Evolutionary conservation across 2,113 vertebrate genomes (phyloP).

Genomic region (Hippoglossus stenolepis): DNA sequence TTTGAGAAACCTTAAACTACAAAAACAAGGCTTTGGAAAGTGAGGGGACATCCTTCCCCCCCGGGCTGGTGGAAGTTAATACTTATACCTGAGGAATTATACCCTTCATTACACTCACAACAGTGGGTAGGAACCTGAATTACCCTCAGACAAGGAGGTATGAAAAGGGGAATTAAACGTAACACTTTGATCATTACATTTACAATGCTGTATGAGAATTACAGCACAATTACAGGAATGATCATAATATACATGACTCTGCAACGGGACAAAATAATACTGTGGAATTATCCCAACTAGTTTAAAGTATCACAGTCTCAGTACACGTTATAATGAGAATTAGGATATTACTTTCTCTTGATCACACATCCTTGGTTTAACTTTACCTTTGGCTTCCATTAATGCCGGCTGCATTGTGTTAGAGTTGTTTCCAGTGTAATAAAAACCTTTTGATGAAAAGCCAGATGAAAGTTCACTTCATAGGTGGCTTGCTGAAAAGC

Average conservation of each 20-base stretch:
- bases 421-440: constrained; percentile 4
- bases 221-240: background rate
- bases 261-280: too few species aligned
- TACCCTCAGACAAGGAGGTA: too few species aligned
- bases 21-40: too few species aligned
- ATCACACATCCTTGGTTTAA: background rate
- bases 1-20: too few species aligned
- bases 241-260: too few species aligned
- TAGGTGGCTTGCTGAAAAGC: background rate
- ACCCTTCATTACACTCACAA: too few species aligned
- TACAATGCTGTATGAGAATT: background rate
- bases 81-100: too few species aligned
- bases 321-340: too few species aligned
- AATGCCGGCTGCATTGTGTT: constrained; percentile 11
- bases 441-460: constrained; percentile 4
- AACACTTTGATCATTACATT: background rate
- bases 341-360: background rate
- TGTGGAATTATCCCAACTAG: too few species aligned
- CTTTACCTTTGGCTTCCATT: constrained; percentile 62
- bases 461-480: constrained; percentile 6
- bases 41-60: too few species aligned
- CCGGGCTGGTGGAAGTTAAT: too few species aligned
- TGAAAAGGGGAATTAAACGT: background rate
- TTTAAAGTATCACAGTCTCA: too few species aligned
- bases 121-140: background rate